Conservation (phyloP, 2,797 vertebrate genomes). For the Propithecus deckenii region DNA sequence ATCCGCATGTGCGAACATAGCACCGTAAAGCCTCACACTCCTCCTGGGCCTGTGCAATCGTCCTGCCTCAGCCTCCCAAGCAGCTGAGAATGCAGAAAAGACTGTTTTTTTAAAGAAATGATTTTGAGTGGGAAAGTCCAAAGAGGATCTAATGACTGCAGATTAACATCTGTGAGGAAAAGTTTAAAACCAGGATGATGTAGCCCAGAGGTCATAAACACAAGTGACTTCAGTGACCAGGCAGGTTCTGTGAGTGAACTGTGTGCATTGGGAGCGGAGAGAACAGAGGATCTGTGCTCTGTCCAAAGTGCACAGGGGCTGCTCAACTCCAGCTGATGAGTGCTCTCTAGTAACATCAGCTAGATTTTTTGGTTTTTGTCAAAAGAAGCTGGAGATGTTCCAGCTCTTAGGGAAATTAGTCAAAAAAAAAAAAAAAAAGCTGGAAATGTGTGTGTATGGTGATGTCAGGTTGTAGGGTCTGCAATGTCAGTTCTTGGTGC, state of each 20-base stretch:
- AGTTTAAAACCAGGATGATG: background rate
- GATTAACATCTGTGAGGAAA: background rate
- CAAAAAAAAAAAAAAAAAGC: too few species aligned
- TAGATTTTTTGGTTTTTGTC: background rate
- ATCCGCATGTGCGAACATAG: background rate
- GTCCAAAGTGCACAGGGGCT: background rate
- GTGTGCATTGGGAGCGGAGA: accelerated
- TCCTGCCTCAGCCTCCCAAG: background rate
- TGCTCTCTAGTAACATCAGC: background rate
- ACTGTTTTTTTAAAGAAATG: background rate
- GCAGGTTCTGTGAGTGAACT: background rate
- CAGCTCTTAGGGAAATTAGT: too few species aligned
- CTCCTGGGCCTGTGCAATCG: background rate
- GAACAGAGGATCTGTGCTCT: background rate
- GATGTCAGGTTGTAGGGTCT: too few species aligned
- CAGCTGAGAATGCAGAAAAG: background rate
- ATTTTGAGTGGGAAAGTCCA: background rate
- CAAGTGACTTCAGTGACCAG: background rate
- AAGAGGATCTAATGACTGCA: background rate
- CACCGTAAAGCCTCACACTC: background rate
- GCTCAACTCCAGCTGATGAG: background rate
- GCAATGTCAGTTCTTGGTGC: too few species aligned
- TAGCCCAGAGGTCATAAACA: background rate
- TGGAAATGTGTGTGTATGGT: background rate
- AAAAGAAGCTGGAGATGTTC: background rate